Base-by-base conservation (phyloP, 2,113 vertebrate genomes). In the Diadophis punctatus region DNA sequence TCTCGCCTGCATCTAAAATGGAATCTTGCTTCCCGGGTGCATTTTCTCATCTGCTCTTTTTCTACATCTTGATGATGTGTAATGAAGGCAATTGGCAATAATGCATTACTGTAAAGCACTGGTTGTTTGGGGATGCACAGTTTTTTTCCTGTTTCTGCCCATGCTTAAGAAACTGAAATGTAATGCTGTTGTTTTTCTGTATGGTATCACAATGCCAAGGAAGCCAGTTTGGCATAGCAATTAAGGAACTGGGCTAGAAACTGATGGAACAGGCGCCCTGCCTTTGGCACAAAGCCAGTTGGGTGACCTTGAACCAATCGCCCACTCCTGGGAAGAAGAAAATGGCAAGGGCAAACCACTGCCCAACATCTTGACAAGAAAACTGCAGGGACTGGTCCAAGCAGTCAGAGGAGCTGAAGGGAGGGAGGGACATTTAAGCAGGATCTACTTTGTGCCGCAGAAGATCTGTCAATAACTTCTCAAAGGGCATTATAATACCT, bases 1-100 rank as follows among this genome's bases (percentile, higher is more conserved):
- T 94, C 93, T 48, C 92, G 1, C 86, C 91, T 89, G 86, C 94
- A 96, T 96, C 95, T 96, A 91, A 96, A 97, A 96, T 96, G 93
- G 95, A 94, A 96, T 93, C 84, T 93, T 4, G 6, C 53, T 94
- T 68, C 39, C 94, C 18, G 87, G 84, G 88, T 91, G 0, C 20
- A 93, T 95, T 91, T 93, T 92, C 93, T 95, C 94, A 0, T 3
- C 7, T 90, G 95, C 94, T 90, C 87, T 48, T 74, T 91, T 93
- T 90, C 58, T 18, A 25, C 56, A 93, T 93, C 80, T 11, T 94
- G 86, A 95, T 93, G 92, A 94, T 95, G 93, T 92, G 52, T 0
- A 0, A 90, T 89, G 89, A 90, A 2, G 55, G 95, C 48, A 92
- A 90, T 92, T 95, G 95, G 93, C 55, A 93, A 58, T 63, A 92